phyloP scores from a whole-genome alignment of 2,888 invertebrate genomes.

The Laspeyria flexula region DNA sequence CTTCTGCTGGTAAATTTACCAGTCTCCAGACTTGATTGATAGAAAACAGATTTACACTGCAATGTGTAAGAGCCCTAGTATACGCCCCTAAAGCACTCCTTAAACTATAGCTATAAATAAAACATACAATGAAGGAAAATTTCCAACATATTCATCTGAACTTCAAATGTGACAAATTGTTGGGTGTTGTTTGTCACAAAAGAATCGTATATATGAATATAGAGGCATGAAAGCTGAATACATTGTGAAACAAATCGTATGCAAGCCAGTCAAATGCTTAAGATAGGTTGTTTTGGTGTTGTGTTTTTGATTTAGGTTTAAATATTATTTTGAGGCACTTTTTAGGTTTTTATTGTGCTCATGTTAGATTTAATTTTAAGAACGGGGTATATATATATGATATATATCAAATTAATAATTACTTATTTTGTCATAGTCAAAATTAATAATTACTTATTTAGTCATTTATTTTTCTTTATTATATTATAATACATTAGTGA shows the following conservation, averaged over 20 bases:
- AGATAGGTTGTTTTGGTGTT: background rate
- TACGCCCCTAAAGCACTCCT: constrained; percentile 5
- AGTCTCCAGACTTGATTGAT: too few species aligned
- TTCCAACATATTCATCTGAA: background rate
- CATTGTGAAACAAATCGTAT: background rate
- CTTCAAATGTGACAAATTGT: background rate
- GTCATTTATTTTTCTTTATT: too few species aligned
- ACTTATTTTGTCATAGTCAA: too few species aligned
- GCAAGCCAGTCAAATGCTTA: background rate
- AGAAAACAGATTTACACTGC: background rate
- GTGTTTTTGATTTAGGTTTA: background rate
- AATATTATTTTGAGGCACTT: too few species aligned
- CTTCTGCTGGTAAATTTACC: too few species aligned
- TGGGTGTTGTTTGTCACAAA: background rate
- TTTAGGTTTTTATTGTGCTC: too few species aligned
- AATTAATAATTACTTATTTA: too few species aligned
- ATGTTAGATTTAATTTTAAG: too few species aligned
- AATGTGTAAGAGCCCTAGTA: background rate
- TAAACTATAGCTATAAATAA: constrained; percentile 4
- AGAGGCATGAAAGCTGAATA: background rate
- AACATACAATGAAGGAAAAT: constrained; percentile 3
- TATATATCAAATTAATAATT: too few species aligned
- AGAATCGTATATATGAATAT: background rate
- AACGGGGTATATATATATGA: too few species aligned
- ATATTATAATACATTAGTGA: too few species aligned